Evolutionary conservation across 2,113 vertebrate genomes (phyloP), one percentile per base, ranked within the genome.

Genomic region (Calyptommatus sinebrachiatus): DNA sequence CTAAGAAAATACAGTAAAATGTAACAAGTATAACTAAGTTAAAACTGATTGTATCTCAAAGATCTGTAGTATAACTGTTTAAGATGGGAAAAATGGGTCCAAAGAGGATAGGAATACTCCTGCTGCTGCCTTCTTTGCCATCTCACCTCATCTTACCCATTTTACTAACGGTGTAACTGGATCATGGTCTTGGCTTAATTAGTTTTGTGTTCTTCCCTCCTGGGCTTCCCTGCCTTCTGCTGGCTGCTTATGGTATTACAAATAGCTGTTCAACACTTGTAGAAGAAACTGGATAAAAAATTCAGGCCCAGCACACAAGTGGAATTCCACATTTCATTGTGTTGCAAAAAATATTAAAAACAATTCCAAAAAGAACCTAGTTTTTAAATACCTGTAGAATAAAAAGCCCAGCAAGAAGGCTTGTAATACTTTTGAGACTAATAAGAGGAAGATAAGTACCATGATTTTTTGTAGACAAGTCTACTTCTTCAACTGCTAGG

Each of bases 141-240:
- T 50, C 76, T 60, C 77, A 21, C 24, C 3, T n/a, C 14, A n/a
- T 79, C 29, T 26, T 68, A 62, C 78, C 71, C 35, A 41, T 41
- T 41, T 41, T 41, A 41, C 81, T 53, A 22, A 4, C 67, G 46
- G 72, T 28, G 21, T 71, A 28, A 50, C 78, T 14, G 22, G 1
- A 65, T 78, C 77, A 0, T 14, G 16, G 16, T 73, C 77, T 2
- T 61, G 75, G 41, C 21, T 29, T 10, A 75, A 60, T 35, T 29
- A 73, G 61, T 26, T 18, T 77, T 76, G 80, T 85, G 65, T 62
- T 50, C 41, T 9, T 62, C 87, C 76, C 88, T 48, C 71, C 82
- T 53, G 83, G 83, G 73, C 90, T 83, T 89, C 12, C 78, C 89
- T 92, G 91, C 91, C 86, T 88, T 88, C 90, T 84, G 1, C 16